phyloP scores from a whole-genome alignment of 1,140 invertebrate genomes.

The Drosophila parabipectinata region DNA sequence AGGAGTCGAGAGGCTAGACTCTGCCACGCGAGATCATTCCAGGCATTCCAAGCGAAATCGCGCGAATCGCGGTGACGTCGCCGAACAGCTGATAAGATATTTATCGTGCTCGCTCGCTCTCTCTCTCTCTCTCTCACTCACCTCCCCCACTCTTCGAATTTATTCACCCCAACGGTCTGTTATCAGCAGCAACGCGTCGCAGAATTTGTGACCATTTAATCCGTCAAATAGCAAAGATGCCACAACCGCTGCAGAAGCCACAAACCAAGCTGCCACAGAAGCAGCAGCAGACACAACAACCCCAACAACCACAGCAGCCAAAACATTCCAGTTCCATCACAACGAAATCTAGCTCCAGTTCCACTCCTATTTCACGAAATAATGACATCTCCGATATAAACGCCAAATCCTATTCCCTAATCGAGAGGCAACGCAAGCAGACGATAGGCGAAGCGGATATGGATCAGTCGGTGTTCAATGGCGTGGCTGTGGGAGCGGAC shows the following conservation, averaged over 20 bases:
- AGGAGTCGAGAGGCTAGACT: neutral
- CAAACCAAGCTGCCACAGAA: conserved; percentile 3
- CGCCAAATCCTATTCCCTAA: neutral
- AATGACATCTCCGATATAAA: neutral
- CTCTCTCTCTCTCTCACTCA: neutral
- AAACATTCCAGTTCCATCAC: conserved; percentile 30
- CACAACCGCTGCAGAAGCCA: conserved; percentile 42
- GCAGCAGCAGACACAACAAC: neutral
- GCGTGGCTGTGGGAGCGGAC: conserved; percentile 43
- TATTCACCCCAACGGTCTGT: neutral
- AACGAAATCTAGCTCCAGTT: neutral
- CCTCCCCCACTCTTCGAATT: too few relatives aligned
- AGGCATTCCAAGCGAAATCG: conserved; percentile 47
- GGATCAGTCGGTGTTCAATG: conserved; percentile 77
- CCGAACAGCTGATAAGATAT: conserved; percentile 61
- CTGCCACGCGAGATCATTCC: conserved; percentile 62
- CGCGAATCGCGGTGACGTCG: conserved; percentile 10
- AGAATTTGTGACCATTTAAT: conserved; percentile 59
- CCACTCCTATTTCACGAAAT: conserved; percentile 3
- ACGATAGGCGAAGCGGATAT: conserved; percentile 76
- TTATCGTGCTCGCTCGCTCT: conserved; percentile 16
- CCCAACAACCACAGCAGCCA: conserved; percentile 16
- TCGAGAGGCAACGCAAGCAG: conserved; percentile 40
- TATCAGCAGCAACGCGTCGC: conserved; percentile 52
- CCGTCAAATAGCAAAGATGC: conserved; percentile 52